Conservation (phyloP, 2,797 vertebrate genomes). For the Gastrophryne carolinensis region DNA sequence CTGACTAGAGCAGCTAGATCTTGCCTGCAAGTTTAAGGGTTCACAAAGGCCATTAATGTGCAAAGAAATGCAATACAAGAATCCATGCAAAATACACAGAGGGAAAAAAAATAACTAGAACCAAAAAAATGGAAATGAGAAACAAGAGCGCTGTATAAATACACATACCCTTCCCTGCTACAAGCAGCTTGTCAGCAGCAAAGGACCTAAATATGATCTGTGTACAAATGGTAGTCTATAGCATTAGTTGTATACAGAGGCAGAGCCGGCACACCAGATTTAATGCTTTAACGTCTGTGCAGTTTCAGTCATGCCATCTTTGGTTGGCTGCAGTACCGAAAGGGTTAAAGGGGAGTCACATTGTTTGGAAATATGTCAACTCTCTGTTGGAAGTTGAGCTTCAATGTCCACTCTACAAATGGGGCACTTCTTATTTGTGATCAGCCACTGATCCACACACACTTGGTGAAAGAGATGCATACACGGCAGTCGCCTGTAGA, state of each 20-base stretch:
- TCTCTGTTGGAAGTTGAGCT: constrained; percentile 95
- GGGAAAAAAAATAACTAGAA: constrained; percentile 57
- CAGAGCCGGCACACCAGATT: constrained; percentile 90
- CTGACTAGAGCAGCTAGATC: constrained; percentile 93
- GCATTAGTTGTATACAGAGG: constrained; percentile 89
- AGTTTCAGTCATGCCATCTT: constrained; percentile 96
- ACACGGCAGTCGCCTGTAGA: constrained; percentile 92
- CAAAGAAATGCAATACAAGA: constrained; percentile 99
- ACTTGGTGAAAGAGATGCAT: constrained; percentile 99
- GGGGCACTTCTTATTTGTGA: constrained; percentile 99
- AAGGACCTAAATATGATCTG: constrained; percentile 78
- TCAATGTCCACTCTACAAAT: constrained; percentile 99
- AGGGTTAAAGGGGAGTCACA: constrained; percentile 63
- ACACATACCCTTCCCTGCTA: constrained; percentile 69
- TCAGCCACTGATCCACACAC: constrained; percentile 98
- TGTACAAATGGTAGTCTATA: constrained; percentile 86
- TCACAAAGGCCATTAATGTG: constrained; percentile 92
- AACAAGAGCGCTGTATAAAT: constrained; percentile 94
- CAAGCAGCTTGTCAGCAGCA: constrained; percentile 28
- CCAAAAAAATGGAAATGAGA: constrained; percentile 73
- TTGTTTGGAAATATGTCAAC: constrained; percentile 88
- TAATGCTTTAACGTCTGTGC: constrained; percentile 85
- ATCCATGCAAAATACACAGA: constrained; percentile 87
- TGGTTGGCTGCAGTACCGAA: constrained; percentile 99
- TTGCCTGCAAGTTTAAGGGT: constrained; percentile 90